Percentiles rank a stretch among this genome's conserved stretches.
Evolutionary conservation across 2,797 vertebrate genomes (phyloP).

Genomic region (Poeciliopsis paucimaculata): DNA sequence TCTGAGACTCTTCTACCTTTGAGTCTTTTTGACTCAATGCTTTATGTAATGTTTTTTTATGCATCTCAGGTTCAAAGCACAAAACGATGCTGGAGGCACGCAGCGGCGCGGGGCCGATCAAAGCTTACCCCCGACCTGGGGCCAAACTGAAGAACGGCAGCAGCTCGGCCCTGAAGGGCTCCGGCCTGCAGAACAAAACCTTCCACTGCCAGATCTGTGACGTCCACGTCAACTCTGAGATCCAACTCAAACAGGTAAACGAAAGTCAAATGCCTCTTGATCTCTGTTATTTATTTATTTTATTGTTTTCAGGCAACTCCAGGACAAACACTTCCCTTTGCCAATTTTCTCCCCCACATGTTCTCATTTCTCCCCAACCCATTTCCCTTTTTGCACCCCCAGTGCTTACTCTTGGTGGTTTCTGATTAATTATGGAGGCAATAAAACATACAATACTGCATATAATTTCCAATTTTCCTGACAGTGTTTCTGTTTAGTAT

Average conservation of each 20-base stretch:
- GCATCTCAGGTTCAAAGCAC: conserved; percentile 91
- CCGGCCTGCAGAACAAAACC: conserved; percentile 95
- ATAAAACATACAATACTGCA: neutral
- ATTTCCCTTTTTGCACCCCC: neutral
- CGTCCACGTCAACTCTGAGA: conserved; percentile 97
- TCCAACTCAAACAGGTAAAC: conserved; percentile 95
- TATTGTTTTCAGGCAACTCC: neutral
- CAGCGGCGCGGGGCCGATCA: conserved; percentile 94
- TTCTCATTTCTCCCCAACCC: neutral
- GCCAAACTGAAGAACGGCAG: conserved; percentile 89
- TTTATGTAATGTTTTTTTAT: conserved; percentile 7
- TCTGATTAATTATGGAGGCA: neutral
- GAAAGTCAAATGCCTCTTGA: neutral
- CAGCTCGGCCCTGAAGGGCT: conserved; percentile 84
- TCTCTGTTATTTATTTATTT: neutral
- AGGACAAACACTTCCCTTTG: neutral
- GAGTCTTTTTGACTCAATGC: neutral
- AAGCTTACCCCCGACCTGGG: conserved; percentile 93
- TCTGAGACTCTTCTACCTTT: neutral
- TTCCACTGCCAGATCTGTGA: conserved; percentile 99
- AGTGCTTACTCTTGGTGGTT: neutral
- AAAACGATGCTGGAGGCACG: conserved; percentile 97
- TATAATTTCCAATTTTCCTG: neutral
- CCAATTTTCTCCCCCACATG: neutral
- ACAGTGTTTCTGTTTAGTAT: neutral